Base-by-base conservation (phyloP, 64 coral and sea anemone genomes). In the Catalaphyllia jardinei region DNA sequence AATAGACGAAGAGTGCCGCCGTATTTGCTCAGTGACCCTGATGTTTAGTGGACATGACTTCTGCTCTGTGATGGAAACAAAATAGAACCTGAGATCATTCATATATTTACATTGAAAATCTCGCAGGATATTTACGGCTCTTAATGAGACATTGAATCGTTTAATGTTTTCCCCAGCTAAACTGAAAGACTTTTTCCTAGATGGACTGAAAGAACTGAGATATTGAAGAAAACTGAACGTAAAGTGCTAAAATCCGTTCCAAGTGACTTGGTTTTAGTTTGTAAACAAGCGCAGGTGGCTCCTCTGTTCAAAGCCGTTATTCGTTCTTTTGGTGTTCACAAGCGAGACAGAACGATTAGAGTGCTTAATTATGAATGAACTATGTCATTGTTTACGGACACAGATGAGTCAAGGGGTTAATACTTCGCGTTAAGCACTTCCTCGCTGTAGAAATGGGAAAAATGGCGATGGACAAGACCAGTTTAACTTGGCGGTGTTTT, bases 341-440 rank as follows among this genome's bases (percentile, higher is more conserved):
- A 27, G 38, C 62, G 81, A 71, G n/a, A 69, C 71, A 62, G 62
- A 85, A 24, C 38, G 81, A 85, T 85, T 85, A 85, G 33, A 85
- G 19, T 50, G 42, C 62, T 85, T n/a, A 85, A 85, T 85, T 71
- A 85, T 85, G 15, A 8, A 85, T 85, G 81, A 51, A 85, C 65
- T 71, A 85, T 85, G 81, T 85, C 81, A 85, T 85, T 85, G 63
- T 85, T 85, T 83, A 50, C 64, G 11, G 24, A 85, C 33, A 69
- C 22, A 16, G 81, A 85, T 69, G 81, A 85, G 81, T 85, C 62
- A 85, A 85, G 81, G 31, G 42, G 38, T 50, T 27, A 49, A 69
- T 71, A 71, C 62, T 85, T 85, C 25, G 33, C 6, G 22, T 28
- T 71, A 71, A 85, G 81, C 81, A 85, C 81, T 71, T 42, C 38